These are phyloP conservation scores for Araneus ventricosus DNA, from an alignment of 1,140 invertebrate species.

Conservation along the genomic window DNA sequence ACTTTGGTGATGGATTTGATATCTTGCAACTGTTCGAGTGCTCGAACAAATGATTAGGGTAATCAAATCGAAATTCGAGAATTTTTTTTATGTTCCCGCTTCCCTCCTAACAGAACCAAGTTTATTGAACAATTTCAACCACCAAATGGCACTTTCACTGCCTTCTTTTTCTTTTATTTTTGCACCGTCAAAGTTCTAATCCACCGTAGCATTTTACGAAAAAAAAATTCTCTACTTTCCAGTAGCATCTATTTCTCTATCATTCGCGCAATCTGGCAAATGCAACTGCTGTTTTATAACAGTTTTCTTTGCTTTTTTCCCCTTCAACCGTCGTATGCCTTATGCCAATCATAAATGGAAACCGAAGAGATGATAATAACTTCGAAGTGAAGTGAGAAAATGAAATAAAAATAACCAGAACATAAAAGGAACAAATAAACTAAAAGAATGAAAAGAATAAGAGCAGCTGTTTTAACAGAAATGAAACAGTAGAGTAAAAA, in stretches of 20 bases:
- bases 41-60: background rate
- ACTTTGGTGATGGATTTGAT: too few species aligned
- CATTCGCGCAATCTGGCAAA: constrained; percentile 63
- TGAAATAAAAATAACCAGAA: constrained; percentile 7
- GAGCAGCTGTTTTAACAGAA: background rate
- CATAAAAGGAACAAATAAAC: constrained; percentile 1
- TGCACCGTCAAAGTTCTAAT: background rate
- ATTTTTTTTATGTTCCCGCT: background rate
- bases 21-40: too few species aligned
- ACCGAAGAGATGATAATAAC: constrained; percentile 49
- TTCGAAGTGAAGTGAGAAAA: constrained; percentile 11
- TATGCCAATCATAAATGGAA: constrained; percentile 58
- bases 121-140: background rate
- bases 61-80: constrained; percentile 8
- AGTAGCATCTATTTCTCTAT: background rate
- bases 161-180: background rate
- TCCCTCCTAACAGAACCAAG: background rate
- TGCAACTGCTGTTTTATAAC: constrained; percentile 69
- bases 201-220: background rate
- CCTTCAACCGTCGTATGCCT: background rate
- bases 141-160: background rate
- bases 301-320: background rate
- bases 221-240: background rate
- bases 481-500: background rate
- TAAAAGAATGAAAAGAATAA: background rate